Conservation (phyloP, 1,140 invertebrate genomes). For the Sitophilus oryzae region DNA sequence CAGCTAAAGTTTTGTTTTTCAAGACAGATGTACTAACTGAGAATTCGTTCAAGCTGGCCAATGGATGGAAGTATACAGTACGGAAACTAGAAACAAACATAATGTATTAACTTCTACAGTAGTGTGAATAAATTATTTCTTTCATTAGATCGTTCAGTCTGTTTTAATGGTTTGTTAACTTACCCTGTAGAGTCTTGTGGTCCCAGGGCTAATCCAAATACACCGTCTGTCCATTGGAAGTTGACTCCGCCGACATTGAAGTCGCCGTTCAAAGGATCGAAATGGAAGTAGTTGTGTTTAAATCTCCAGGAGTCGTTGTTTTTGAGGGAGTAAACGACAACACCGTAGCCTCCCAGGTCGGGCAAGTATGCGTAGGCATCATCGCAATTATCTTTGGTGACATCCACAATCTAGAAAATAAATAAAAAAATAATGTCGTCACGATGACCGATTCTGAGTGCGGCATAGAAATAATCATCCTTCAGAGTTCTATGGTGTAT, state of each 20-base stretch:
- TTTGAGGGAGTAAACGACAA: slow-evolving; percentile 68
- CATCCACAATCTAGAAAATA: slow-evolving; percentile 54
- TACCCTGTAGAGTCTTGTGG: slow-evolving; percentile 30
- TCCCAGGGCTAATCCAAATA: slow-evolving; percentile 60
- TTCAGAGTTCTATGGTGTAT: too few species aligned
- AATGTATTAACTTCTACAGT: too few species aligned
- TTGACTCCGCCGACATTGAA: slow-evolving; percentile 64
- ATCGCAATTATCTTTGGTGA: slow-evolving; percentile 60
- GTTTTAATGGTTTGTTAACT: too few species aligned
- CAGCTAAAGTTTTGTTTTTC: slow-evolving; percentile 57
- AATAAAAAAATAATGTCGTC: too few species aligned
- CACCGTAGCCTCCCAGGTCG: slow-evolving; percentile 64
- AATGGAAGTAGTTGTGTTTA: slow-evolving; percentile 73
- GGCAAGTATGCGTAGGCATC: slow-evolving; percentile 69
- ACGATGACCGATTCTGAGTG: too few species aligned
- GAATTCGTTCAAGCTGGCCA: slow-evolving; percentile 69
- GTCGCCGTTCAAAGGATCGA: slow-evolving; percentile 67
- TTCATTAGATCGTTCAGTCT: too few species aligned
- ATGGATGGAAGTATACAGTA: slow-evolving; percentile 69
- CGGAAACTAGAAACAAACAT: slow-evolving; percentile 47
- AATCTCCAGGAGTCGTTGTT: slow-evolving; percentile 70
- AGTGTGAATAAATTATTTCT: too few species aligned
- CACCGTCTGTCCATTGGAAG: slow-evolving; percentile 73
- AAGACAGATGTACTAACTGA: slow-evolving; percentile 63
- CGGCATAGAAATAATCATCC: too few species aligned